phyloP scores from a whole-genome alignment of 53 echinoderm and acorn worm species.

The Crossaster papposus region DNA sequence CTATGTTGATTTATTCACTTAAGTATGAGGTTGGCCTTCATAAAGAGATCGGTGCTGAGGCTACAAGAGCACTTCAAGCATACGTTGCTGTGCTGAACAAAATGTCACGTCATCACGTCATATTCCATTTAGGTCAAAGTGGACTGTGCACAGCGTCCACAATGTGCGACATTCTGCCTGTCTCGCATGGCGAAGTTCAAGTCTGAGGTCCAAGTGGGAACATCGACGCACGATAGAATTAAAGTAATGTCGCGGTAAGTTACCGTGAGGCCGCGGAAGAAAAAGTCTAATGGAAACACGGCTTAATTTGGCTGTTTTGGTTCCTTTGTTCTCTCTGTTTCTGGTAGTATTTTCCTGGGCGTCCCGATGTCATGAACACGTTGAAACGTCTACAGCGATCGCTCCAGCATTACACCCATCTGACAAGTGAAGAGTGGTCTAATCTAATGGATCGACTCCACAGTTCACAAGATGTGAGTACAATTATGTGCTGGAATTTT shows the following conservation, averaged over 20 bases:
- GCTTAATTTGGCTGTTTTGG: no score
- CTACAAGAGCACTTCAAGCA: constrained; percentile 67
- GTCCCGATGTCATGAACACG: constrained; percentile 69
- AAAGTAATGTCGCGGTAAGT: no score
- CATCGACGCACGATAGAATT: no score
- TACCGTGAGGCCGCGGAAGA: no score
- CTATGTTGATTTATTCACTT: constrained; percentile 83
- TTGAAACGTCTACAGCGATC: constrained; percentile 32
- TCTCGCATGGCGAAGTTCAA: no score
- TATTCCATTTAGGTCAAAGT: no score
- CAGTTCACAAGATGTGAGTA: background rate
- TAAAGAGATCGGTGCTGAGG: constrained; percentile 58
- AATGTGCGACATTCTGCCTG: no score
- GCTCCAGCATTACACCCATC: background rate
- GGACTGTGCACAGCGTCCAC: no score
- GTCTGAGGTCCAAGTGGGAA: no score
- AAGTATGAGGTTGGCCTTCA: constrained; percentile 75
- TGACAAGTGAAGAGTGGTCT: constrained; percentile 38
- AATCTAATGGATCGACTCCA: constrained; percentile 7
- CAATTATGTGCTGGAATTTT: no score
- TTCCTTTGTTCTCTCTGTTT: constrained; percentile 13
- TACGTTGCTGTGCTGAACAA: constrained; percentile 79
- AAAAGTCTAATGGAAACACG: no score
- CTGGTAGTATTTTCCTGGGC: constrained; percentile 91
- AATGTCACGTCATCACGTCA: no score